Percentiles rank a stretch among this genome's conserved stretches.
Evolutionary conservation across 2,797 vertebrate species (phyloP).

Genomic region (Anguilla anguilla): DNA sequence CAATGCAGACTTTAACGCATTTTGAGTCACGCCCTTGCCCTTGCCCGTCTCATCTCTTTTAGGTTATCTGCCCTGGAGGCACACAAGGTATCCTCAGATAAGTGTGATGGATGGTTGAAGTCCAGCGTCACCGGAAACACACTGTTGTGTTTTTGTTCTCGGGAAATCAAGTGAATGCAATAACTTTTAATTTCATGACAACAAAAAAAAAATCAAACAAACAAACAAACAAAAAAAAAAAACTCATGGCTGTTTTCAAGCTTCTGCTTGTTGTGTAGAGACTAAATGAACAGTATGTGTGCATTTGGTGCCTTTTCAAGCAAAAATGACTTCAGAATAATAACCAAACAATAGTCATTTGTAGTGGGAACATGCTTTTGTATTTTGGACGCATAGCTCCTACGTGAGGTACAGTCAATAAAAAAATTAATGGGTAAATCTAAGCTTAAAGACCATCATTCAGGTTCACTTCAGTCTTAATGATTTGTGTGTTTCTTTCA

Average conservation of each 20-base stretch:
- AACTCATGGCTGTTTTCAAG: background rate
- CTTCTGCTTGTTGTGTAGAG: slow-evolving; percentile 1
- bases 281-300: background rate
- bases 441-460: background rate
- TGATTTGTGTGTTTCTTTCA: background rate
- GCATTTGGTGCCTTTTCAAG: background rate
- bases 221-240: background rate
- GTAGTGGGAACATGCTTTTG: background rate
- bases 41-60: background rate
- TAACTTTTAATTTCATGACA: background rate
- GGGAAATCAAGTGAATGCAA: background rate
- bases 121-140: background rate
- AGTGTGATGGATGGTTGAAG: slow-evolving; percentile 4
- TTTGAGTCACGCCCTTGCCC: background rate
- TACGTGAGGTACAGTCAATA: background rate
- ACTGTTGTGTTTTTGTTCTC: background rate
- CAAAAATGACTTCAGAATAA: background rate
- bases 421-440: background rate
- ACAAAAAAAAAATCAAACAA: too few species aligned
- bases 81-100: background rate
- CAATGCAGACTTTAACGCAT: background rate
- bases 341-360: background rate
- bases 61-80: background rate
- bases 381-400: background rate
- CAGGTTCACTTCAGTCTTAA: background rate